Evolutionary conservation across 1,140 invertebrate species (phyloP).

Genomic region (Bombus superbus): DNA sequence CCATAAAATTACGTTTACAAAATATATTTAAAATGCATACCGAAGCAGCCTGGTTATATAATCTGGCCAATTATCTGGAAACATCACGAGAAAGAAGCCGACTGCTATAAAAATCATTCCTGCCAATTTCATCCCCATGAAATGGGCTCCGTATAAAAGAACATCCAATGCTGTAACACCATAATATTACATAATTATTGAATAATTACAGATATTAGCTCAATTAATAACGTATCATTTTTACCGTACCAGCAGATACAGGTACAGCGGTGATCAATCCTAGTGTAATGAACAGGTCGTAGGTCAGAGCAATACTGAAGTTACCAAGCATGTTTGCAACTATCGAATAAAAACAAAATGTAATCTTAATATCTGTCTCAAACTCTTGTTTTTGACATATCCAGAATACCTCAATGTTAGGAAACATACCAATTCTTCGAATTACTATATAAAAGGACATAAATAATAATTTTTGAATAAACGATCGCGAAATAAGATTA

Average conservation of each 20-base stretch:
- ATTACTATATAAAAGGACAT: background rate
- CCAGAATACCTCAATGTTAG: background rate
- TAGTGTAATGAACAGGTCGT: conserved; percentile 96
- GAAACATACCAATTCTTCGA: conserved; percentile 1
- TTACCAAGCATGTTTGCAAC: conserved; percentile 95
- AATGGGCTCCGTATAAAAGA: conserved; percentile 91
- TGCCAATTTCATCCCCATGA: conserved; percentile 96
- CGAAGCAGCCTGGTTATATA: conserved; percentile 94
- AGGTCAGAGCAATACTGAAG: conserved; percentile 94
- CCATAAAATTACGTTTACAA: conserved; percentile 60
- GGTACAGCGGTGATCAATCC: conserved; percentile 96
- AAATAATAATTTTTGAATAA: background rate
- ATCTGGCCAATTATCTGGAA: conserved; percentile 97
- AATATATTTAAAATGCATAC: conserved; percentile 83
- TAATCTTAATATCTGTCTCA: background rate
- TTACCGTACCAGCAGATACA: conserved; percentile 91
- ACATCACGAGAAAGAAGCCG: conserved; percentile 96
- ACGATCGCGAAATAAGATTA: background rate
- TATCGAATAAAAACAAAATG: conserved; percentile 82
- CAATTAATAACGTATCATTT: background rate
- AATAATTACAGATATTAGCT: background rate
- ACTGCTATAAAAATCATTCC: conserved; percentile 95
- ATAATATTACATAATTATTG: background rate
- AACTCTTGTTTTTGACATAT: background rate
- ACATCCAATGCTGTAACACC: conserved; percentile 91